Evolutionary conservation across 2,888 invertebrate species (phyloP).

Genomic region (Alviniconcha strummeri): DNA sequence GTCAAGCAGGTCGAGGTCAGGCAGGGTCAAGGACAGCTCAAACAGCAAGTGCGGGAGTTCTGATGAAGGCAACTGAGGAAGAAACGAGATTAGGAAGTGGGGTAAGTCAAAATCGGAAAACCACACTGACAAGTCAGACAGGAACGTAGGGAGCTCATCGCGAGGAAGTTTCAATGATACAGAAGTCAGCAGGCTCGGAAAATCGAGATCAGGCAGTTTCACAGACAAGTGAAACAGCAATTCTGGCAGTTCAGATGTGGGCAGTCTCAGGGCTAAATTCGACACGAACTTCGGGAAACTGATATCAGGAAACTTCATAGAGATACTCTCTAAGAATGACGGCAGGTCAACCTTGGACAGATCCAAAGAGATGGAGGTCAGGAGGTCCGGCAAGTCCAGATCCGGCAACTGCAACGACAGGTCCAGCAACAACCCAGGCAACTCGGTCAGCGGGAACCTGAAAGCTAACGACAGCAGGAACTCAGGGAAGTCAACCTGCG

Average conservation of each 20-base stretch:
- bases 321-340: background rate
- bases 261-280: background rate
- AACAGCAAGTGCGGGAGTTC: no score
- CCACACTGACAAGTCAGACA: no score
- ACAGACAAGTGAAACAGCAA: background rate
- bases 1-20: no score
- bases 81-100: no score
- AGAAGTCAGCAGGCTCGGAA: background rate
- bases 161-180: background rate
- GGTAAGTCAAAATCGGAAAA: no score
- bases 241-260: background rate
- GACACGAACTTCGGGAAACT: background rate
- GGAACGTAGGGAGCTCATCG: no score
- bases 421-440: background rate
- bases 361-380: background rate
- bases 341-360: background rate
- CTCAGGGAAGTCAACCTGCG: background rate
- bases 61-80: no score
- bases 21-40: no score
- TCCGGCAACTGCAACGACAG: background rate
- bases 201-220: background rate
- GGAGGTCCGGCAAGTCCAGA: background rate
- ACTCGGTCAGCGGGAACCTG: background rate
- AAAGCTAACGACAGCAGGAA: background rate
- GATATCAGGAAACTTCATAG: background rate